Evolutionary conservation across 2,797 vertebrate genomes (phyloP), one percentile per base, ranked within the genome.

Genomic region (Melanotaenia maccullochi): DNA sequence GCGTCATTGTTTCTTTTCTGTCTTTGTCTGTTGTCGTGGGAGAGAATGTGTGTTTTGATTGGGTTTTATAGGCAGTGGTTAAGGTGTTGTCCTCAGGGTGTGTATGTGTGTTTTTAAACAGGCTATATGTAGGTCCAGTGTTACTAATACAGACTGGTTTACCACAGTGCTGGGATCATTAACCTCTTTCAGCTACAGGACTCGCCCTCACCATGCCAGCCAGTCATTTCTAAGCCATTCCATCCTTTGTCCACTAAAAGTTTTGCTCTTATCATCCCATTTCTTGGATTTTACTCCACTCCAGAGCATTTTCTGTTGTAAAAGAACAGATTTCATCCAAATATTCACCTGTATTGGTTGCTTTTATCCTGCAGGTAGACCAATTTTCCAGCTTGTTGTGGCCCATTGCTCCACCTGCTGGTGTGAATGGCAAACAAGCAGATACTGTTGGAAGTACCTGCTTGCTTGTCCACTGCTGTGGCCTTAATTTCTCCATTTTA

Each of bases 361-460:
- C 24, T 66, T 70, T 64, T 57, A 30, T 54, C 81, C 89, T 89
- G 78, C 86, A 89, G 85, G 79, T 71, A 33, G 85, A 83, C 54
- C 80, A 70, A 24, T 78, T 38, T 63, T 25, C 38, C 55, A 9
- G 1, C 56, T 65, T 68, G 13, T 28, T 4, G n/a, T 40, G 69
- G 64, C 61, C 64, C 77, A 69, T 65, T 89, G 88, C 79, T 60
- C 90, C 92, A 81, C 89, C 93, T 91, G 87, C 51, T 93, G 94
- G 91, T 79, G 40, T 76, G 40, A 82, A 55, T 32, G 30, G 5
- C 30, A 32, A 32, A 32, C 30, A 25, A 25, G 25, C 25, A 25
- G 25, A 25, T 25, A 25, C 12, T 42, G 24, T 42, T 56, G 49
- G 22, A 51, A 12, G 9, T 12, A 9, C 5, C 22, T 11, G 22